Percentiles rank a stretch among this genome's conserved stretches.
These are phyloP conservation scores for Leptogaster cylindrica DNA, from an alignment of 2,888 invertebrate species.

Conservation along the genomic window DNA sequence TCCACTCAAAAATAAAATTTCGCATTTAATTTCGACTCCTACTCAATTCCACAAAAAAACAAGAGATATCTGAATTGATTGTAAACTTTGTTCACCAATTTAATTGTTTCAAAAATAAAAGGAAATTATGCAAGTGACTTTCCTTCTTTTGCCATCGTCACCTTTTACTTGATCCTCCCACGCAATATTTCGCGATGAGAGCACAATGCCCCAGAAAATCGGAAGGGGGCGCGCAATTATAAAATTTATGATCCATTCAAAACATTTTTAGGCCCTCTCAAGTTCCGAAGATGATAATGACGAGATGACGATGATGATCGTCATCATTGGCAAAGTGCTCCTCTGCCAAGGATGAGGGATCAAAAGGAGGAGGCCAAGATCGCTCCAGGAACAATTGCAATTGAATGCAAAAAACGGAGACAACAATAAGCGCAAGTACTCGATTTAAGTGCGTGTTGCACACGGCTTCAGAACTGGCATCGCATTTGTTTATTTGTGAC, in stretches of 20 bases:
- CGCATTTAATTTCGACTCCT: no score
- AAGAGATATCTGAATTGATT: no score
- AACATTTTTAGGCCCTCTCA: constrained; percentile 16
- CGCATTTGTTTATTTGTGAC: no score
- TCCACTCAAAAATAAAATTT: no score
- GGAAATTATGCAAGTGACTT: no score
- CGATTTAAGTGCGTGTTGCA: neutral
- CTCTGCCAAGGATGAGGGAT: neutral
- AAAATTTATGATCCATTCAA: constrained; percentile 46
- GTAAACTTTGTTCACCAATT: no score
- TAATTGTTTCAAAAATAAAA: no score
- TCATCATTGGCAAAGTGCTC: constrained; percentile 22
- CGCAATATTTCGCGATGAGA: neutral
- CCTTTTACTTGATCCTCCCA: no score
- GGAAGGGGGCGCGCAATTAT: constrained; percentile 42
- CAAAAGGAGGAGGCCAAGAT: neutral
- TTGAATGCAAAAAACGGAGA: constrained; percentile 43
- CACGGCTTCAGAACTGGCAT: constrained; percentile 2
- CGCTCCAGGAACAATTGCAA: constrained; percentile 42
- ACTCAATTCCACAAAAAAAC: no score
- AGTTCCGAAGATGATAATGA: neutral
- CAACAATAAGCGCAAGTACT: constrained; percentile 30
- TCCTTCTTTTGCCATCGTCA: no score
- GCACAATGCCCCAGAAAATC: constrained; percentile 31
- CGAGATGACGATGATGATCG: neutral